Evolutionary conservation across 2,797 vertebrate genomes (phyloP).

Genomic region (Coregonus ussuriensis): DNA sequence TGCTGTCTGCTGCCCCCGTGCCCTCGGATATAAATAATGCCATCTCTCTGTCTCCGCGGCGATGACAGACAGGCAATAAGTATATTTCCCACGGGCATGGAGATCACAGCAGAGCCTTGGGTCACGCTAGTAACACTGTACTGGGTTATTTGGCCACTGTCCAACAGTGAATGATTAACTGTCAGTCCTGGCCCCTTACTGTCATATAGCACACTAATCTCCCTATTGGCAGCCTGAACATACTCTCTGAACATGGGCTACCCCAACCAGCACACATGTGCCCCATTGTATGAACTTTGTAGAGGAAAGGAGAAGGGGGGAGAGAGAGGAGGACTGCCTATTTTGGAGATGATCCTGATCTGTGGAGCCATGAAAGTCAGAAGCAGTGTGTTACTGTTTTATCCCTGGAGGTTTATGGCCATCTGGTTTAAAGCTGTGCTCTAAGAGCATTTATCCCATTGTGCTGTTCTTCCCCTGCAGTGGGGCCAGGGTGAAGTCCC

Average conservation of each 20-base stretch:
- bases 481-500: background rate
- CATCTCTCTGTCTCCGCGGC: constrained; percentile 30
- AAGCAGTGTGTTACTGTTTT: background rate
- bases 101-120: constrained; percentile 28
- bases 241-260: constrained; percentile 42
- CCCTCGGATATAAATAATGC: constrained; percentile 51
- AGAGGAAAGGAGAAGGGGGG: background rate
- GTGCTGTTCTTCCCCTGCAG: constrained; percentile 5
- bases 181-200: constrained; percentile 29
- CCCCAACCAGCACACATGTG: constrained; percentile 25
- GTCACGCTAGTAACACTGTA: constrained; percentile 23
- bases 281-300: background rate
- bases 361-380: background rate
- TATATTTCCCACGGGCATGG: constrained; percentile 15
- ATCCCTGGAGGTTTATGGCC: constrained; percentile 16
- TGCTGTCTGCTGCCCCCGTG: background rate
- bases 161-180: constrained; percentile 30
- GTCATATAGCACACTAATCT: constrained; percentile 32
- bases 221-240: constrained; percentile 51
- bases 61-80: constrained; percentile 35
- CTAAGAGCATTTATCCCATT: constrained; percentile 1
- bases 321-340: background rate
- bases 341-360: constrained; percentile 9
- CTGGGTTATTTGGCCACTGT: constrained; percentile 20
- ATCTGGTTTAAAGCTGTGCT: constrained; percentile 6